Evolutionary conservation across 2,113 vertebrate genomes (phyloP).

Genomic region (Gracilinanus agilis): DNA sequence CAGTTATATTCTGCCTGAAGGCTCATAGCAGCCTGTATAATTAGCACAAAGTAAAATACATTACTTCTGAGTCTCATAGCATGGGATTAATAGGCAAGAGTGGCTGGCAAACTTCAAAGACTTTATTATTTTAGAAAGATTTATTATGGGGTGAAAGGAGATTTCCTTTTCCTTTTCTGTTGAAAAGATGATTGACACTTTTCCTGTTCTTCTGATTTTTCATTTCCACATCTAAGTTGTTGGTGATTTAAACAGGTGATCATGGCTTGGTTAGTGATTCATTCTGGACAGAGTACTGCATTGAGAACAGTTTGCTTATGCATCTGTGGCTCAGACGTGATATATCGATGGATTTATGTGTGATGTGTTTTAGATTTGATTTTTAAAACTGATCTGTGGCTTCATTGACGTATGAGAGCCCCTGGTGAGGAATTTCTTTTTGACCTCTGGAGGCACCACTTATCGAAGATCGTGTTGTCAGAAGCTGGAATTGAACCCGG

Average conservation of each 20-base stretch:
- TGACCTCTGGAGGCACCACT: background rate
- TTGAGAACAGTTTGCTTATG: background rate
- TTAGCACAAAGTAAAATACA: constrained; percentile 46
- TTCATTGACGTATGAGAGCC: background rate
- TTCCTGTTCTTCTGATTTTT: background rate
- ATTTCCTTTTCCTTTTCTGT: background rate
- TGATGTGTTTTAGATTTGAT: background rate
- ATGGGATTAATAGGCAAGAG: constrained; percentile 20
- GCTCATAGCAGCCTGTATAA: constrained; percentile 48
- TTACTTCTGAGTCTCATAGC: background rate
- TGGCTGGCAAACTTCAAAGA: constrained; percentile 19
- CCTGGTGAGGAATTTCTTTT: background rate
- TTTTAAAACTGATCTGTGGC: background rate
- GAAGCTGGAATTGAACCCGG: background rate
- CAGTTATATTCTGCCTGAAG: constrained; percentile 39
- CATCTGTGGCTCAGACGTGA: background rate
- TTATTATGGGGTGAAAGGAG: constrained; percentile 8
- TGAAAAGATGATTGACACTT: constrained; percentile 7
- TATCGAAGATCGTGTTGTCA: background rate
- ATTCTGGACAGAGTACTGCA: background rate
- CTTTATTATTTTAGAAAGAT: constrained; percentile 58
- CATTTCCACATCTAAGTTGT: constrained; percentile 51
- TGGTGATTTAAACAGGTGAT: background rate
- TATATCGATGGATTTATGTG: background rate
- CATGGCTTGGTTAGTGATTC: background rate